Evolutionary conservation across 2,888 invertebrate species (phyloP), one percentile per base, ranked within the genome.

Genomic region (Ectropis crepuscularia): DNA sequence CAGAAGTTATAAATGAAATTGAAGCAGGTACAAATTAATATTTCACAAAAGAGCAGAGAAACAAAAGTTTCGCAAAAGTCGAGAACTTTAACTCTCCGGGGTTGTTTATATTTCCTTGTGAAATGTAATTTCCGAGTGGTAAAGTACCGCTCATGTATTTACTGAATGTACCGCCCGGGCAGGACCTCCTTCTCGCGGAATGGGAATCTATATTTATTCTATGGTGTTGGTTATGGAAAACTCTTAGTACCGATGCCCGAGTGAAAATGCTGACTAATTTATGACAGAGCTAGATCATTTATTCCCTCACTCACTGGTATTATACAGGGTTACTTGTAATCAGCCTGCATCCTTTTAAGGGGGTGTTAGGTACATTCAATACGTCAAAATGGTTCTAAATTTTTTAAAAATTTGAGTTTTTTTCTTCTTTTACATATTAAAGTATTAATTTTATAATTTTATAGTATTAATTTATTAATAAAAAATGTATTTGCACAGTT

Each of bases 1-100:
- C 47, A 16, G 42, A 54, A 58, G 49, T 63, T 53, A 53, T 45
- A 49, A 58, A 59, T 59, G 8, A 54, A 55, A 63, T 57, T 59
- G 63, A 55, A 63, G 50, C 59, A 63, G 54, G 58, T 63, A 54
- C n/a, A 53, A 39, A 63, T 63, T 63, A 63, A 50, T 59, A 63
- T 49, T 59, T 47, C 41, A 59, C 46, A 46, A 59, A 59, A 47
- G 53, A 47, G 43, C 12, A 16, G 63, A 58, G 49, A 36, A 55
- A 59, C 54, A 59, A 59, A 55, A 63, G 50, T 63, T 51, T 38
- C 38, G 12, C 9, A 8, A 38, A 38, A 53, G 62, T 53, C 47
- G 47, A 38, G 16, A 53, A 63, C 37, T 63, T 51, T 16, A 43
- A 59, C 59, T 54, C 54, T 45, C 54, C 10, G 10, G 63, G 41